Conservation (phyloP, 2,888 invertebrate genomes). For the Drosophila cracens region DNA sequence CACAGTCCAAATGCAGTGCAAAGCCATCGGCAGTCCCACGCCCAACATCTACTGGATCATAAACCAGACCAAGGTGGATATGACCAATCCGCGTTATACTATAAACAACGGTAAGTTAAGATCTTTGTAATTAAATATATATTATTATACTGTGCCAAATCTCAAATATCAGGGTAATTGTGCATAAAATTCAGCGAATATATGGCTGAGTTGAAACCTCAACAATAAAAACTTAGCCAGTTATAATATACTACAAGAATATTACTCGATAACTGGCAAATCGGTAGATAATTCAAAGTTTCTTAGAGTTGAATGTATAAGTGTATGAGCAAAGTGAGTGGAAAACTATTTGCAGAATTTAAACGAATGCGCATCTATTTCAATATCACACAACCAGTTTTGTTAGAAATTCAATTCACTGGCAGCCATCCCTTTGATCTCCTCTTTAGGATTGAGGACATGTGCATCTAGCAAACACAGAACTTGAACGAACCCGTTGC, state of each 20-base stretch:
- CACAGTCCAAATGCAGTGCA: constrained; percentile 94
- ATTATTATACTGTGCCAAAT: not conserved
- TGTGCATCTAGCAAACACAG: constrained; percentile 29
- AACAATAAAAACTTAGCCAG: not conserved
- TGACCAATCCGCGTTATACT: constrained; percentile 93
- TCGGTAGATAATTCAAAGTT: not conserved
- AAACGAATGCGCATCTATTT: not conserved
- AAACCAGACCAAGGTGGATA: constrained; percentile 95
- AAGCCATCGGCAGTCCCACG: constrained; percentile 93
- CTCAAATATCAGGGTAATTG: not conserved
- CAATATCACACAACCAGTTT: not conserved
- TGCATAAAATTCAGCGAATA: not conserved
- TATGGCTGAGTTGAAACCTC: not conserved
- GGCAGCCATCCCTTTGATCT: constrained; percentile 43
- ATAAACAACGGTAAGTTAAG: constrained; percentile 90
- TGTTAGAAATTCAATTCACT: constrained; percentile 7
- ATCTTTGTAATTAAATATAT: not conserved
- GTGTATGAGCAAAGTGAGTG: not conserved
- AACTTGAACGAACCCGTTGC: constrained; percentile 21
- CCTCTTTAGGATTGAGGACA: constrained; percentile 12
- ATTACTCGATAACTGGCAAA: not conserved
- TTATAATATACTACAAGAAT: not conserved
- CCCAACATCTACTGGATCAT: constrained; percentile 96
- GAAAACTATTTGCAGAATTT: not conserved
- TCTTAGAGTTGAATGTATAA: not conserved